A percentile compares a stretch with the other conserved stretches of the same genome.
phyloP scores from a whole-genome alignment of 2,888 invertebrate genomes.

The Acrobasis repandana region DNA sequence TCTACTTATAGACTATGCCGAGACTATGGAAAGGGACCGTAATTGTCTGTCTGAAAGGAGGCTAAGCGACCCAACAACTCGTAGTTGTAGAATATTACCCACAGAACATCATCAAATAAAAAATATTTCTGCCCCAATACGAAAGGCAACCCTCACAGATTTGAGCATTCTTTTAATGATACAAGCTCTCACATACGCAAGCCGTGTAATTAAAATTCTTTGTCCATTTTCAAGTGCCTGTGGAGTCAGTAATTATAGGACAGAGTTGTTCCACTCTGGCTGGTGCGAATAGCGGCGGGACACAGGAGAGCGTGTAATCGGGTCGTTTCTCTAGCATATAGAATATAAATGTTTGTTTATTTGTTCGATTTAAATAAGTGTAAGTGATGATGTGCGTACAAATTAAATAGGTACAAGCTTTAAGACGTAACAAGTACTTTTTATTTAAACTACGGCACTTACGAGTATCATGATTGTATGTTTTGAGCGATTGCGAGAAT shows the following conservation, averaged over 20 bases:
- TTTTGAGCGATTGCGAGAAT: no score
- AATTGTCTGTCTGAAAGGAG: no score
- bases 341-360: not conserved
- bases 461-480: no score
- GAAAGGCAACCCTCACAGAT: not conserved
- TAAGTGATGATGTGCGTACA: no score
- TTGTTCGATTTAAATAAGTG: not conserved
- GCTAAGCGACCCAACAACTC: no score
- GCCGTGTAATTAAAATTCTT: slow-evolving; percentile 17
- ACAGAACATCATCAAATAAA: no score
- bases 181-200: slow-evolving; percentile 3
- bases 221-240: slow-evolving; percentile 13
- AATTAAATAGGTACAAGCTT: no score
- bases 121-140: not conserved
- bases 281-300: not conserved
- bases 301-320: not conserved
- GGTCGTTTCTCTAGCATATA: not conserved
- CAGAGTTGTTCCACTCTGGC: not conserved
- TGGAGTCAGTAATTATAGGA: not conserved
- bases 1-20: no score
- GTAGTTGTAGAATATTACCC: no score
- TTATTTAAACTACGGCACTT: no score
- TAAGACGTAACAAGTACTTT: no score
- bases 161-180: slow-evolving; percentile 10
- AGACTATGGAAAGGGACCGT: no score